These are phyloP conservation scores for Stegostoma tigrinum DNA, from an alignment of 2,113 vertebrate species.

Conservation along the genomic window DNA sequence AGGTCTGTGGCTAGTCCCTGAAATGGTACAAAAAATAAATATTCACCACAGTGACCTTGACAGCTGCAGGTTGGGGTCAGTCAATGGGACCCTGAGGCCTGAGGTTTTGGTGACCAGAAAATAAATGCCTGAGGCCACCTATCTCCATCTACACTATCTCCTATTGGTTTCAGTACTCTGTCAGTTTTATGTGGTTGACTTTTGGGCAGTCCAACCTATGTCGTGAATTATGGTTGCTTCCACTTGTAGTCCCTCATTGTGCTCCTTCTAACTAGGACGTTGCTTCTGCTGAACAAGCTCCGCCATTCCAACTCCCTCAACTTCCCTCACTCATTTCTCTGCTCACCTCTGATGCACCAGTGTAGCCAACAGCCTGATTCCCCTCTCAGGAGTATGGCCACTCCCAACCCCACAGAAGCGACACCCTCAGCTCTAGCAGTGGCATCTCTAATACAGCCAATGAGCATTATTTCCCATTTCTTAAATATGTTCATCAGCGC, in stretches of 20 bases:
- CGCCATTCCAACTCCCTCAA: background rate
- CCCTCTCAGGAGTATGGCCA: background rate
- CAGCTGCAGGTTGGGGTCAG: background rate
- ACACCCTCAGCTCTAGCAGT: background rate
- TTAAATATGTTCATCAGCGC: background rate
- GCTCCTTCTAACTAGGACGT: background rate
- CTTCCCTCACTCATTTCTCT: background rate
- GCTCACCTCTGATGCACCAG: too few relatives aligned
- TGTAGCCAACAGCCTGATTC: background rate
- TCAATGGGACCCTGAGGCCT: background rate
- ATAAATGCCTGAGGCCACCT: background rate
- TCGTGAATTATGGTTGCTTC: background rate
- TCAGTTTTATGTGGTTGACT: background rate
- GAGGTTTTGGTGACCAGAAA: background rate
- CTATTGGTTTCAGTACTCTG: background rate
- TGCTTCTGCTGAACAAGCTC: background rate
- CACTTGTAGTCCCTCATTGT: background rate
- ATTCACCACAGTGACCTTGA: too few relatives aligned
- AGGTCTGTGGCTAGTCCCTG: background rate
- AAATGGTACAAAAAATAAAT: background rate
- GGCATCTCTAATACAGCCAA: background rate
- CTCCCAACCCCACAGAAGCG: background rate
- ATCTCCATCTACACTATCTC: background rate
- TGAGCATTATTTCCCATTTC: background rate
- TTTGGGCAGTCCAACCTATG: background rate